Evolutionary conservation across 2,113 vertebrate genomes (phyloP), one percentile per base, ranked within the genome.

Genomic region (Macaca nemestrina): DNA sequence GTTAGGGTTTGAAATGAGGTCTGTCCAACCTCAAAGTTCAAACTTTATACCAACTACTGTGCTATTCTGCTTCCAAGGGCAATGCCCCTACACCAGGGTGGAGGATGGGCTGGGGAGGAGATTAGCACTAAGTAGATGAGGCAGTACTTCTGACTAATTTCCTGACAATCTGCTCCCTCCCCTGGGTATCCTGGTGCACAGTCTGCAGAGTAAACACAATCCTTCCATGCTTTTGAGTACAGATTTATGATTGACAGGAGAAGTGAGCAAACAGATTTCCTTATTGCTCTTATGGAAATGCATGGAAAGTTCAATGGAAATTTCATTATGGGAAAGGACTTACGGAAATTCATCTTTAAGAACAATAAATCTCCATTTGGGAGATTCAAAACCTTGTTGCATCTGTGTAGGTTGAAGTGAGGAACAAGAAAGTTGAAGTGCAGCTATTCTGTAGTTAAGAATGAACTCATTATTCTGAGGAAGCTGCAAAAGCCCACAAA

Each of bases 301-400:
- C 48, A 52, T 78, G 25, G 32, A 55, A 67, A 45, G 43, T 40
- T 81, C 32, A 45, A 55, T 55, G 8, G 22, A 88, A 92, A 52
- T 80, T 70, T 64, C 84, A 88, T 76, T 82, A 75, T 64, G 11
- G n/a, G 50, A 82, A n/a, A 79, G 22, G 23, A 70, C 30, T 94
- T 57, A 67, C 3, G 40, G 86, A 84, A 96, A 93, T 85, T 89
- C n/a, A 86, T 48, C 70, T 84, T 83, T 35, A 80, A 82, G 70
- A 81, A 50, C 73, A 76, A 52, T 38, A 52, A 70, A 35, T 94
- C 50, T 92, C 14, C 45, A 55, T 45, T 88, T 52, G 70, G 84
- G 45, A 90, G 27, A 30, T 45, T 75, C 16, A 61, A 72, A 81
- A 59, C 20, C 7, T 25, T 76, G n/a, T 68, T 72, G 16, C 27